Evolutionary conservation across 2,888 invertebrate genomes (phyloP).

Genomic region (Carpatolechia fugitivella): DNA sequence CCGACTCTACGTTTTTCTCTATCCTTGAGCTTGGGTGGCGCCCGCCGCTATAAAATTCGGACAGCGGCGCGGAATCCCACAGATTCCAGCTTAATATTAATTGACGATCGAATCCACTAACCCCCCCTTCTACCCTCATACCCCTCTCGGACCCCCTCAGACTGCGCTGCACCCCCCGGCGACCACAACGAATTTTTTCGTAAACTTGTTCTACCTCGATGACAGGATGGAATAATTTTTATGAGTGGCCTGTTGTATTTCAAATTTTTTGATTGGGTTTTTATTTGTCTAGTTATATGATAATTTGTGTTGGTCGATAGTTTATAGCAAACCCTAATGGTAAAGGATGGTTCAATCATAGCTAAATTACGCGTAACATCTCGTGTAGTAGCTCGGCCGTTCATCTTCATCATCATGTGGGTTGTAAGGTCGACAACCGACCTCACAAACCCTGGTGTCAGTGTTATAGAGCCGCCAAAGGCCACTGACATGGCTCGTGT

Average conservation of each 20-base stretch:
- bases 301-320: background rate
- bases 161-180: background rate
- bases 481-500: no score
- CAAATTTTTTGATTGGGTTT: conserved; percentile 1
- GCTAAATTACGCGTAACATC: no score
- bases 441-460: no score
- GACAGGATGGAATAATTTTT: conserved; percentile 4
- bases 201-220: conserved; percentile 5
- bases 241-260: background rate
- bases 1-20: conserved; percentile 19
- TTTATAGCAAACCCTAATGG: no score
- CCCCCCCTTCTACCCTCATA: conserved; percentile 35
- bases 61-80: conserved; percentile 78
- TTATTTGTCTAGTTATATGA: background rate
- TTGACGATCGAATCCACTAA: conserved; percentile 73
- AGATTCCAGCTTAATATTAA: conserved; percentile 78
- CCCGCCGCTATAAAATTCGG: conserved; percentile 79
- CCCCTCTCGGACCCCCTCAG: conserved; percentile 13
- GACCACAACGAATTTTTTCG: background rate
- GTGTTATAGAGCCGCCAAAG: no score
- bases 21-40: conserved; percentile 71
- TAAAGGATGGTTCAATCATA: no score
- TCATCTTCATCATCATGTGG: no score
- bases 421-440: no score
- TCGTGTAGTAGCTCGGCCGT: no score